Percentiles rank a stretch among this genome's conserved stretches.
These are phyloP conservation scores for Andrena trimmerana DNA, from an alignment of 2,888 invertebrate genomes.

Conservation along the genomic window DNA sequence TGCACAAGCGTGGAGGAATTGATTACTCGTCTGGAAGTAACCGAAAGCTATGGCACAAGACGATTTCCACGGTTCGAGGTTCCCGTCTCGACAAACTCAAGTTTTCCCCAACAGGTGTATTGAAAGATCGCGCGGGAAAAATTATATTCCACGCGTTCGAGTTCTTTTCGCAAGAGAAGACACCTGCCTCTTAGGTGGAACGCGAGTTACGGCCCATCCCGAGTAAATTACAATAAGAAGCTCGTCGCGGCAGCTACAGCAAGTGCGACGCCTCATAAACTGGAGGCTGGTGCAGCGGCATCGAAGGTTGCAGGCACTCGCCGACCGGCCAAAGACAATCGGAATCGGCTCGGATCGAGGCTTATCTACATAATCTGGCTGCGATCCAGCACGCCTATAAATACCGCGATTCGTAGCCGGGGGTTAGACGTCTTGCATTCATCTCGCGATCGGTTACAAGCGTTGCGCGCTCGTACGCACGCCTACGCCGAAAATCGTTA, in stretches of 20 bases:
- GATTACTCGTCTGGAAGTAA: neutral
- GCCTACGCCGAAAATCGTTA: slow-evolving; percentile 65
- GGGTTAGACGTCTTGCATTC: slow-evolving; percentile 62
- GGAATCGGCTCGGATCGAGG: slow-evolving; percentile 61
- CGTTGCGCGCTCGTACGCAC: slow-evolving; percentile 36
- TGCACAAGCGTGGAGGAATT: neutral
- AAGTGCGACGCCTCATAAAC: slow-evolving; percentile 36
- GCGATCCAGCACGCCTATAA: slow-evolving; percentile 66
- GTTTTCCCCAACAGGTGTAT: neutral
- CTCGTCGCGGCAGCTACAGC: slow-evolving; percentile 14
- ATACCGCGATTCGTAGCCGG: slow-evolving; percentile 66
- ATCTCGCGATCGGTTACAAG: slow-evolving; percentile 52
- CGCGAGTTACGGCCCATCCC: neutral
- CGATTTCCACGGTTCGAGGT: neutral
- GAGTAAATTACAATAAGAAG: slow-evolving; percentile 33
- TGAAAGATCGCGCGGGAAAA: no score
- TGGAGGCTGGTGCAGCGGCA: slow-evolving; percentile 9
- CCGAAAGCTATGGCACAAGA: neutral
- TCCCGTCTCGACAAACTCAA: neutral
- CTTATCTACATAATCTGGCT: slow-evolving; percentile 70
- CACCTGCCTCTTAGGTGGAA: neutral
- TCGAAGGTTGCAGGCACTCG: slow-evolving; percentile 16
- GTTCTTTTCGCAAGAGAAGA: neutral
- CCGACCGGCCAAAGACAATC: slow-evolving; percentile 64
- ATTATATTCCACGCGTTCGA: neutral